Evolutionary conservation across 2,797 vertebrate species (phyloP).

Genomic region (Acipenser transmontanus): DNA sequence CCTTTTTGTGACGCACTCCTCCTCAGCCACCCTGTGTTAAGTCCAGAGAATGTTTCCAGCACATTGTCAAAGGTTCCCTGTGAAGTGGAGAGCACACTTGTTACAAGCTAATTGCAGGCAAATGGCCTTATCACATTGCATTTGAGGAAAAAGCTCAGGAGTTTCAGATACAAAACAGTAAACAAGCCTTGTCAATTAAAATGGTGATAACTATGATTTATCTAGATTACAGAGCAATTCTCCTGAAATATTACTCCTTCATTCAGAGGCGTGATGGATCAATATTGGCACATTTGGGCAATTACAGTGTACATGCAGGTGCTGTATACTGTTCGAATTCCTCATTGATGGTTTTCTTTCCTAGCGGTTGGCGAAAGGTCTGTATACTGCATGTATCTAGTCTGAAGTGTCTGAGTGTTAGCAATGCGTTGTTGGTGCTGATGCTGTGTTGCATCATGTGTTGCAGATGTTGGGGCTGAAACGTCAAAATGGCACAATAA

Average conservation of each 20-base stretch:
- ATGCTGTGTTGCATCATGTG: background rate
- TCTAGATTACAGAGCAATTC: constrained; percentile 9
- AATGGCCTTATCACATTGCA: background rate
- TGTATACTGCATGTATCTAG: too few species aligned
- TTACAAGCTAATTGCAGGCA: constrained; percentile 1
- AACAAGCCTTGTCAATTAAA: background rate
- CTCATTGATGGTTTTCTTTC: background rate
- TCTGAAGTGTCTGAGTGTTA: background rate
- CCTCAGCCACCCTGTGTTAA: background rate
- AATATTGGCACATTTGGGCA: constrained; percentile 13
- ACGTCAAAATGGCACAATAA: too few species aligned
- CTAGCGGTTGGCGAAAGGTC: too few species aligned
- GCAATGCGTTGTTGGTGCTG: background rate
- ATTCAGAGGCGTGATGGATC: constrained; percentile 6
- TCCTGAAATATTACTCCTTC: constrained; percentile 9
- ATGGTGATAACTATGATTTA: constrained; percentile 16
- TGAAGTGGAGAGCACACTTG: background rate
- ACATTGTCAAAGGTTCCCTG: background rate
- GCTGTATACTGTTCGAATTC: background rate
- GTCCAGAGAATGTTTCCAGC: background rate
- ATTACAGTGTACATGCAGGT: constrained; percentile 4
- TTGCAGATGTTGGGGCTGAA: too few species aligned
- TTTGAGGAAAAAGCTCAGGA: background rate
- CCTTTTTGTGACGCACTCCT: background rate
- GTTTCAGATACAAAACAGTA: background rate